Evolutionary conservation across 2,797 vertebrate species (phyloP).

Genomic region (Lacerta viridis): DNA sequence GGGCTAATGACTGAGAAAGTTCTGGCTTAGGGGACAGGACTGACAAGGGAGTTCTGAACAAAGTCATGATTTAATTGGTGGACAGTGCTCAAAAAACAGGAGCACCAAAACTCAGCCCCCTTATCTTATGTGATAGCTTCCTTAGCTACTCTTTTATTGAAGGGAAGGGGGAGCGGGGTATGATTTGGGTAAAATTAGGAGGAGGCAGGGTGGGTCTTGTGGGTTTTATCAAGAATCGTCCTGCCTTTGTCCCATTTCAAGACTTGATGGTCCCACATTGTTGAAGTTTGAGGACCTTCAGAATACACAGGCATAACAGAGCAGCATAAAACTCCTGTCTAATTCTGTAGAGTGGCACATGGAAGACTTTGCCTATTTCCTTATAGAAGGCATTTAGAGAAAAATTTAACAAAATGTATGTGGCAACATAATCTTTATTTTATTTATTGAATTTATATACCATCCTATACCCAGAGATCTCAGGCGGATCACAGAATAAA

Average conservation of each 20-base stretch:
- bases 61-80: too few relatives aligned
- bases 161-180: not conserved
- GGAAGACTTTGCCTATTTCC: not conserved
- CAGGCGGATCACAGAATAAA: not conserved
- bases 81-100: not conserved
- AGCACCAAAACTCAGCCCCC: not conserved
- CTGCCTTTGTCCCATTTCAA: not conserved
- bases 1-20: not conserved
- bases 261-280: not conserved
- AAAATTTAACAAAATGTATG: not conserved
- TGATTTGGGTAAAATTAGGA: not conserved
- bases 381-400: not conserved
- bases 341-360: not conserved
- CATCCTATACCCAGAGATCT: not conserved
- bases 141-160: not conserved
- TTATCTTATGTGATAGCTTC: not conserved
- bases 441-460: too few relatives aligned
- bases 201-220: not conserved
- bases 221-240: not conserved
- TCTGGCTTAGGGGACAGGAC: too few relatives aligned
- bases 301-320: not conserved
- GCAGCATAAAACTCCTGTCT: not conserved
- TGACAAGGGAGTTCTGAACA: not conserved
- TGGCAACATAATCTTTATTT: not conserved
- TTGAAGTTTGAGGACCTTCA: not conserved